These are phyloP conservation scores for Meloidogyne exigua DNA, from an alignment of 1,140 invertebrate species.

Conservation along the genomic window DNA sequence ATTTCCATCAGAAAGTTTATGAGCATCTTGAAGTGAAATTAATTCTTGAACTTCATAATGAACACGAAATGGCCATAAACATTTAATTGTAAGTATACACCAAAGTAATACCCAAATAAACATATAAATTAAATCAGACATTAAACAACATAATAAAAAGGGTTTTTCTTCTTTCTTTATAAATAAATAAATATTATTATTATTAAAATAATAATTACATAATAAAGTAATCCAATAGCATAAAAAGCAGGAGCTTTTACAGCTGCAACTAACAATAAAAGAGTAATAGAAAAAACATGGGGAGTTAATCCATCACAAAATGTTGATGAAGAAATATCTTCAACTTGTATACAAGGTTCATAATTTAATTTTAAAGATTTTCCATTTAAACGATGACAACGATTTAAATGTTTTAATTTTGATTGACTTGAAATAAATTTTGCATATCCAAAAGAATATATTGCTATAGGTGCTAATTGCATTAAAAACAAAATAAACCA, in stretches of 20 bases:
- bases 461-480: slow-evolving; percentile 50
- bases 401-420: slow-evolving; percentile 29
- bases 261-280: slow-evolving; percentile 46
- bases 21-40: slow-evolving; percentile 39
- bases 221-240: slow-evolving; percentile 48
- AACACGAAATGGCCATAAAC: slow-evolving; percentile 52
- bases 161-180: slow-evolving; percentile 54
- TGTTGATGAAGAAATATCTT: slow-evolving; percentile 21
- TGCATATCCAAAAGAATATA: slow-evolving; percentile 60
- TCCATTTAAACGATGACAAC: slow-evolving; percentile 1
- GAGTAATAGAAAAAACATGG: slow-evolving; percentile 51
- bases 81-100: slow-evolving; percentile 50
- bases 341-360: slow-evolving; percentile 1
- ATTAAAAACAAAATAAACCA: slow-evolving; percentile 48
- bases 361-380: background rate
- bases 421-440: slow-evolving; percentile 16
- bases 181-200: slow-evolving; percentile 19
- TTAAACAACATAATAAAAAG: slow-evolving; percentile 49
- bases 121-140: slow-evolving; percentile 56
- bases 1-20: slow-evolving; percentile 38
- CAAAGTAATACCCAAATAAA: slow-evolving; percentile 60
- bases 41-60: slow-evolving; percentile 30
- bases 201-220: slow-evolving; percentile 30
- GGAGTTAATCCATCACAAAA: slow-evolving; percentile 60
- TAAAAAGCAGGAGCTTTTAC: slow-evolving; percentile 56